Percentiles rank a stretch among this genome's conserved stretches.
These are phyloP conservation scores for Pandemis cinnamomeana DNA, from an alignment of 2,888 invertebrate genomes.

Conservation along the genomic window DNA sequence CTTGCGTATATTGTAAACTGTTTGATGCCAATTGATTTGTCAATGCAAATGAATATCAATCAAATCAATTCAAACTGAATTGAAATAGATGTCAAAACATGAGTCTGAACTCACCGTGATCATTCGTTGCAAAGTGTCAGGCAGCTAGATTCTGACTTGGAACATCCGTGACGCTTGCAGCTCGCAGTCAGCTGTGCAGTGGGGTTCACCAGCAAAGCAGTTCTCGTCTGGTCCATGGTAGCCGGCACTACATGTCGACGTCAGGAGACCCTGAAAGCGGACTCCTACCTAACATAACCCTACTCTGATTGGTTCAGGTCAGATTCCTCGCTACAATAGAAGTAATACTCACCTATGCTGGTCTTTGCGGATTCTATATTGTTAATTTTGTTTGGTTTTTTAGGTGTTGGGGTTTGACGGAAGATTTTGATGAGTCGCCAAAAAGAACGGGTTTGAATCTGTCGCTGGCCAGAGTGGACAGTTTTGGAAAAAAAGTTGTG, in stretches of 20 bases:
- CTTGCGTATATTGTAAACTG: neutral
- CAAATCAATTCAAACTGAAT: neutral
- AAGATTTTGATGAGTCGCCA: constrained; percentile 19
- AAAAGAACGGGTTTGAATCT: constrained; percentile 22
- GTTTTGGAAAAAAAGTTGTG: neutral
- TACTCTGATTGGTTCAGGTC: constrained; percentile 36
- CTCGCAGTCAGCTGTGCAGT: neutral
- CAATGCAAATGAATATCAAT: neutral
- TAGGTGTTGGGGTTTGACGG: constrained; percentile 15
- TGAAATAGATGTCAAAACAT: neutral
- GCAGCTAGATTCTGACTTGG: constrained; percentile 2
- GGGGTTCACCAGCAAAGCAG: neutral
- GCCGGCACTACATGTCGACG: constrained; percentile 4
- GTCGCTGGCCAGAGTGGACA: neutral
- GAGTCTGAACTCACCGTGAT: constrained; percentile 7
- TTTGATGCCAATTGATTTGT: neutral
- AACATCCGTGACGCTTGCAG: neutral
- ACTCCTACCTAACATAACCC: constrained; percentile 19
- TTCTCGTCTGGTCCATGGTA: constrained; percentile 9
- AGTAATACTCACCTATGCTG: constrained; percentile 21
- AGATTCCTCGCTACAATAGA: constrained; percentile 29
- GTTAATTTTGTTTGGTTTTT: constrained; percentile 13
- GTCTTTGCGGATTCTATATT: neutral
- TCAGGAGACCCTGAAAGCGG: constrained; percentile 8
- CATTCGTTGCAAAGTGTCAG: neutral